phyloP scores from a whole-genome alignment of 37 sponge, comb jelly and placozoan species.

The Petrosia ficiformis region DNA sequence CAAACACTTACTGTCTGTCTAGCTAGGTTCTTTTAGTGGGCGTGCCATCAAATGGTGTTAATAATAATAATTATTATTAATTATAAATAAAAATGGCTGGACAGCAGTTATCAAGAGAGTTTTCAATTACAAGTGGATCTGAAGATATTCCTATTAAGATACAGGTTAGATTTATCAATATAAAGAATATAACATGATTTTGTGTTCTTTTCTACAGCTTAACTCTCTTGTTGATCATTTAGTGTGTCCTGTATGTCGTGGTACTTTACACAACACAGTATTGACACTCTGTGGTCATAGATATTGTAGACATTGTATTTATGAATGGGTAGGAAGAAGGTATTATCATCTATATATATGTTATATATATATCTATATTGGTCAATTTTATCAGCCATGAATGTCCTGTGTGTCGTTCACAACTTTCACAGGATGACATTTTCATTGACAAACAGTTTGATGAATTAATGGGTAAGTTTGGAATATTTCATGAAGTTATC shows the following conservation, averaged over 20 bases:
- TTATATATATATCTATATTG: constrained; percentile 12
- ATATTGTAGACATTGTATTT: constrained; percentile 67
- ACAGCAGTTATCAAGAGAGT: background rate
- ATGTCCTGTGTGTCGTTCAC: constrained; percentile 51
- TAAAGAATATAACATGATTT: too few species aligned
- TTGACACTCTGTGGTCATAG: constrained; percentile 68
- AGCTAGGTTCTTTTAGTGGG: too few species aligned
- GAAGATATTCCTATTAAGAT: background rate
- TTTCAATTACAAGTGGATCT: background rate
- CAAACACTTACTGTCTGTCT: too few species aligned
- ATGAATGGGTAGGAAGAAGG: constrained; percentile 66
- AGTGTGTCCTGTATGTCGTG: constrained; percentile 57
- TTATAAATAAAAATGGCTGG: background rate
- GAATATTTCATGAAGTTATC: background rate
- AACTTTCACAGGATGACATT: constrained; percentile 13
- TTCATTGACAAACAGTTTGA: constrained; percentile 59
- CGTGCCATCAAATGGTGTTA: too few species aligned
- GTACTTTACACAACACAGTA: constrained; percentile 18
- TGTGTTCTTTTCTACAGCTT: constrained; percentile 35
- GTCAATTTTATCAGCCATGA: too few species aligned
- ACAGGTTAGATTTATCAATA: background rate
- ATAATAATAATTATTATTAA: too few species aligned
- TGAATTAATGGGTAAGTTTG: constrained; percentile 52
- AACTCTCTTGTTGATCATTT: constrained; percentile 49
- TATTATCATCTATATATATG: background rate